These are phyloP conservation scores for Timandra comae DNA, from an alignment of 2,888 invertebrate genomes.

Conservation along the genomic window DNA sequence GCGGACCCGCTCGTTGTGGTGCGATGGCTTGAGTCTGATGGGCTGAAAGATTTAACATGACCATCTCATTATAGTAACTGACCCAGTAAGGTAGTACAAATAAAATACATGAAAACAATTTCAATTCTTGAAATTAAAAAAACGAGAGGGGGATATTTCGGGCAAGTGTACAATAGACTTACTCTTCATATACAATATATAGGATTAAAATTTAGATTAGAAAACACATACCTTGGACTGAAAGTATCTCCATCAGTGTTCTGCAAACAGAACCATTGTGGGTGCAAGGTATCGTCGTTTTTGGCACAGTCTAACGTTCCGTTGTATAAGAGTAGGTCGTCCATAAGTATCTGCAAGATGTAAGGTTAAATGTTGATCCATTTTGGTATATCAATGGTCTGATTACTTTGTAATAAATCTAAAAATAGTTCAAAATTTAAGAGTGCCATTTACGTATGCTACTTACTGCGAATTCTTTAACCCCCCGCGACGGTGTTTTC, in stretches of 20 bases:
- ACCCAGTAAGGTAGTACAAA: no score
- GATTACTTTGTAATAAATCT: no score
- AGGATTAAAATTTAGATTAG: background rate
- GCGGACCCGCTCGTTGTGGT: constrained; percentile 58
- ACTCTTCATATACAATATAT: no score
- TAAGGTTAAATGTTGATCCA: background rate
- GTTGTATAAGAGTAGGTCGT: constrained; percentile 87
- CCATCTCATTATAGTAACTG: no score
- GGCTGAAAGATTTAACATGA: no score
- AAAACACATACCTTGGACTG: constrained; percentile 43
- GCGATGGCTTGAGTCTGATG: constrained; percentile 47
- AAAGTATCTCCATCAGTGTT: constrained; percentile 47
- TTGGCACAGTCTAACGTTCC: constrained; percentile 78
- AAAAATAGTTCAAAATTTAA: no score
- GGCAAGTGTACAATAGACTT: no score
- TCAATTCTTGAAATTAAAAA: background rate
- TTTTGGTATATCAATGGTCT: background rate
- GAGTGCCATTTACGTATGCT: no score
- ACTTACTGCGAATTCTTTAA: constrained; percentile 87
- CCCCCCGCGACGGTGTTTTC: constrained; percentile 85
- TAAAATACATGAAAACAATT: no score
- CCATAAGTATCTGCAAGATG: constrained; percentile 81
- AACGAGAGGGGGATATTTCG: no score
- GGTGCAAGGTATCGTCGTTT: constrained; percentile 39
- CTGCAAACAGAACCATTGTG: constrained; percentile 63